phyloP scores from a whole-genome alignment of 2,113 vertebrate species.

The cattle (Bos taurus) region ARS-UCD2.0 NC_037334.1:62339001-62339500 shows the following conservation, averaged over 20 bases:
- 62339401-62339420: not conserved
- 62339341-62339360: not conserved
- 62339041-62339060: not conserved
- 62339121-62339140: not conserved
- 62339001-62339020: not conserved
- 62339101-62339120: not conserved
- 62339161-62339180: not conserved
- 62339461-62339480: not conserved
- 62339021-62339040: not conserved
- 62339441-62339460: not conserved
- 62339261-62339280: not conserved
- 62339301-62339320: not conserved
- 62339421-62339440: too few relatives aligned
- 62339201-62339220: not conserved
- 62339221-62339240: too few relatives aligned
- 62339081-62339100: not conserved
- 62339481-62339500: not conserved
- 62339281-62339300: not conserved
- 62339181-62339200: not conserved
- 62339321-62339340: not conserved
- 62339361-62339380: not conserved
- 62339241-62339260: not conserved
- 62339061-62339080: not conserved
- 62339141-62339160: not conserved
- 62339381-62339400: not conserved